phyloP scores from a whole-genome alignment of 2,797 vertebrate genomes.

The Masticophis lateralis region DNA sequence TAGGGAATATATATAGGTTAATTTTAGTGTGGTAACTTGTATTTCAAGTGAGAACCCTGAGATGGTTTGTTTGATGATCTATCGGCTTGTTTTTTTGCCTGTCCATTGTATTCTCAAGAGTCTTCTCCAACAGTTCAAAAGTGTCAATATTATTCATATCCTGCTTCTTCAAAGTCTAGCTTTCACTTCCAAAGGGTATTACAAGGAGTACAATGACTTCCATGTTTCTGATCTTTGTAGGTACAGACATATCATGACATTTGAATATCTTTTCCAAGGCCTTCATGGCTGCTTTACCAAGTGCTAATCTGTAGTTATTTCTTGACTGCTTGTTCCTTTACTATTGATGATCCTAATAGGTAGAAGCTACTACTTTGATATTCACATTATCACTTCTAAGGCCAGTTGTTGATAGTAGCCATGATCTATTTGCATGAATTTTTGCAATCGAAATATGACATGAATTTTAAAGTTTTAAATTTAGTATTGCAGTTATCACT shows the following conservation, averaged over 20 bases:
- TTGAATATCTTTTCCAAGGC: not conserved
- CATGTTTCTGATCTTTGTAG: not conserved
- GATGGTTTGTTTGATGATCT: not conserved
- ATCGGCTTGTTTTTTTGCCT: not conserved
- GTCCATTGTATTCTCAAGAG: not conserved
- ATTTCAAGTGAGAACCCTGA: not conserved
- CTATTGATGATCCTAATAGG: not conserved
- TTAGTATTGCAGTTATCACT: slow-evolving; percentile 55
- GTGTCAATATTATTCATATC: not conserved
- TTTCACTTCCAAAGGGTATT: not conserved
- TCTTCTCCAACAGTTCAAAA: not conserved
- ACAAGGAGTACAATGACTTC: not conserved
- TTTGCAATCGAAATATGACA: not conserved
- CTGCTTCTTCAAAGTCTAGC: not conserved
- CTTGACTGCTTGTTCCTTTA: not conserved
- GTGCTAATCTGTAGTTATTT: not conserved
- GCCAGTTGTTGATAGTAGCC: not conserved
- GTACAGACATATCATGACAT: not conserved
- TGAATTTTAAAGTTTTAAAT: slow-evolving; percentile 38
- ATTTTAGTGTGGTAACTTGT: not conserved
- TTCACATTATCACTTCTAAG: not conserved
- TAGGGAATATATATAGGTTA: not conserved
- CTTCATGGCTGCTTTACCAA: not conserved
- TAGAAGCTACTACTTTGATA: not conserved
- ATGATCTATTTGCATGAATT: not conserved